phyloP scores from a whole-genome alignment of 2,113 vertebrate species.

The Podarcis cretensis region DNA sequence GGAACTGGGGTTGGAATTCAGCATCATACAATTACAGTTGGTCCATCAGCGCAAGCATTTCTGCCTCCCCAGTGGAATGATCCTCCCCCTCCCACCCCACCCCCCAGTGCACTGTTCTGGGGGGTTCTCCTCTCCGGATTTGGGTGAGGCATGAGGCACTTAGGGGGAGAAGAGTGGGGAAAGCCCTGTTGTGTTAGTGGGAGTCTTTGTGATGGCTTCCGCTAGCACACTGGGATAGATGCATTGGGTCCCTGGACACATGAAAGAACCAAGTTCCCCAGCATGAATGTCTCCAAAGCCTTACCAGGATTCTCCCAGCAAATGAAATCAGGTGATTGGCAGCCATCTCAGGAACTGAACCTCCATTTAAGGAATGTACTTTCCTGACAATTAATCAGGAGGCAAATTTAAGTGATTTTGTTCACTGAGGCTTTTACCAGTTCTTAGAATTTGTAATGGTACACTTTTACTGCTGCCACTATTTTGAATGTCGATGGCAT shows the following conservation, averaged over 20 bases:
- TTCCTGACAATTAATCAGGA: background rate
- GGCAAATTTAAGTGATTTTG: background rate
- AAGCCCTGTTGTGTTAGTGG: no score
- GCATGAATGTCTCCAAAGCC: background rate
- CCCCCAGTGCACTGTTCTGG: no score
- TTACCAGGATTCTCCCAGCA: background rate
- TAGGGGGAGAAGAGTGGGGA: no score
- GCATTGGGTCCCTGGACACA: background rate
- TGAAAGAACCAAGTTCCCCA: background rate
- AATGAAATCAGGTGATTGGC: background rate
- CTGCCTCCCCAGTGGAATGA: no score
- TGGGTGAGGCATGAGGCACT: no score
- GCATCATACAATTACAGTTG: no score
- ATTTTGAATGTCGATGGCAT: background rate
- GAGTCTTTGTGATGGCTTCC: no score
- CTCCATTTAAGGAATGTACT: background rate
- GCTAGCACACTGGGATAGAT: no score
- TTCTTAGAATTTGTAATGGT: background rate
- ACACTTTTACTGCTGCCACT: background rate
- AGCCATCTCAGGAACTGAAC: background rate
- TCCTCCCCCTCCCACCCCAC: no score
- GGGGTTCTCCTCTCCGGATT: no score
- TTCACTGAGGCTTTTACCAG: background rate
- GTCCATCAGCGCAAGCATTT: no score
- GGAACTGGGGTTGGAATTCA: no score